A percentile compares a stretch with the other conserved stretches of the same genome.
Conservation (phyloP, 2,888 invertebrate species). For the Meta bourneti region DNA sequence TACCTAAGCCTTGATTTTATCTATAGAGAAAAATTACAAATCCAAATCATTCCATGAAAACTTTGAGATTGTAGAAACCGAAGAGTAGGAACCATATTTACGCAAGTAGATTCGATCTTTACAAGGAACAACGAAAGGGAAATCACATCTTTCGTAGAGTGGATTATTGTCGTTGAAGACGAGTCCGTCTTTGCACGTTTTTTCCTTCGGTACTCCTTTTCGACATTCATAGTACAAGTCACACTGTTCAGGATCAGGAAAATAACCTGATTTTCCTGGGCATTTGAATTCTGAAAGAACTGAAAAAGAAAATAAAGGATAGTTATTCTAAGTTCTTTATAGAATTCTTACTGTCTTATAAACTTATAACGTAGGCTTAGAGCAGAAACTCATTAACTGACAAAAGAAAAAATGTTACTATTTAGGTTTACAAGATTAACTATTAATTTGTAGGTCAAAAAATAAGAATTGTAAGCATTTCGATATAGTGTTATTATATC, state of each 20-base stretch:
- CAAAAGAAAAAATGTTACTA: no score
- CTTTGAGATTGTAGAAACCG: no score
- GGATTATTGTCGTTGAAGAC: constrained; percentile 78
- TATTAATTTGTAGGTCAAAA: no score
- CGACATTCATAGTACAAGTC: constrained; percentile 80
- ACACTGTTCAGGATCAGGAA: constrained; percentile 78
- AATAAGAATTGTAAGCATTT: no score
- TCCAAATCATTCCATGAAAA: no score
- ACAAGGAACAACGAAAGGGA: constrained; percentile 80
- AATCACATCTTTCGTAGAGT: constrained; percentile 79
- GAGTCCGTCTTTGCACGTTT: constrained; percentile 80
- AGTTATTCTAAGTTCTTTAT: not conserved
- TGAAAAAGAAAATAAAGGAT: not conserved
- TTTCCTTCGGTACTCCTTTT: constrained; percentile 67
- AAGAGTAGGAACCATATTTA: constrained; percentile 76
- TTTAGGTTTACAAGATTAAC: no score
- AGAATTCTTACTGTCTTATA: no score
- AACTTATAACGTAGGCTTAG: no score
- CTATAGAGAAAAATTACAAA: not conserved
- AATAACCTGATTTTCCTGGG: constrained; percentile 56
- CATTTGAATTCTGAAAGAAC: constrained; percentile 52
- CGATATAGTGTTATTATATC: no score
- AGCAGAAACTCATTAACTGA: no score
- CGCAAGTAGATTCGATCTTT: constrained; percentile 79
- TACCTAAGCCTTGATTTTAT: no score